Evolutionary conservation across 2,888 invertebrate genomes (phyloP), one percentile per base, ranked within the genome.

Genomic region (Eristalis tenax): DNA sequence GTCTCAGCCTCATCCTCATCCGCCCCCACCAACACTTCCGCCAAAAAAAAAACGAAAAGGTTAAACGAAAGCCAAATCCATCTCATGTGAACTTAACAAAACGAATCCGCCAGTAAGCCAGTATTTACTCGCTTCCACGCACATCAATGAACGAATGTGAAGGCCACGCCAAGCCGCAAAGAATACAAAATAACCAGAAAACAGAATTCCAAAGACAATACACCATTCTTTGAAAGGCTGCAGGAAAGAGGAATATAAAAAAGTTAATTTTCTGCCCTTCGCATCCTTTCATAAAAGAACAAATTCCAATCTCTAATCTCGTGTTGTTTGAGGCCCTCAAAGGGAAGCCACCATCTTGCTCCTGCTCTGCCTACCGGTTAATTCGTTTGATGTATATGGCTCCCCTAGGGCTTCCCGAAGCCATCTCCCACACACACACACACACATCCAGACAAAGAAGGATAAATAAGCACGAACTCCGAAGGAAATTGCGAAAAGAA

Each of bases 331-430:
- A 50, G 50, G 50, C 50, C 18, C 50, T 50, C 50, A 50, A 50
- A 50, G 50, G 50, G 50, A 50, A 50, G 8, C 50, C 18, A n/a
- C 43, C n/a, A 6, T 6, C n/a, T 2, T 15, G 5, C n/a, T 2
- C 50, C 18, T 0, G n/a, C 43, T n/a, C 43, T n/a, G 18, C 56
- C 70, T 65, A 22, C 22, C 38, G 4, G 59, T 15, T 74, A 64
- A 65, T 74, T 74, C 74, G 35, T 79, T 79, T 80, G 73, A 80
- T 68, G 66, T 73, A 80, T 35, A 61, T 63, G 69, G 57, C 43
- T 40, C 61, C 76, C 75, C 66, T 43, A 68, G 15, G 76, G 26
- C 43, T 76, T 32, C 61, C 40, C 50, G 43, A 71, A 56, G 22
- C 28, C 32, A 23, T 23, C 40, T 56, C 23, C 13, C 38, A 35